phyloP scores from a whole-genome alignment of 2,113 vertebrate genomes.

The Coryphaenoides rupestris region DNA sequence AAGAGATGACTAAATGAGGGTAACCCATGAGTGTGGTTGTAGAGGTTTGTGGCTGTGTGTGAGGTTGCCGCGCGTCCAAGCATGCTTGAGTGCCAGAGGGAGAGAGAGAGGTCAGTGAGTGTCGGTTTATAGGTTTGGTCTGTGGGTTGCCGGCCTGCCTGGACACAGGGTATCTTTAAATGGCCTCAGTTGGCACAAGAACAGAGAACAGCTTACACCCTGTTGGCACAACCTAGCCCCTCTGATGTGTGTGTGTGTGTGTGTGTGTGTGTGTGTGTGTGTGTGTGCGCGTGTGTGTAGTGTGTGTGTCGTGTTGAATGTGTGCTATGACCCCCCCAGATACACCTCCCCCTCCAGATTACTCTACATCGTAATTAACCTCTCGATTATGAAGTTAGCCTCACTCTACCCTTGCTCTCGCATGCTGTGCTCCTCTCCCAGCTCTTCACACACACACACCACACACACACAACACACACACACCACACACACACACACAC shows the following conservation, averaged over 20 bases:
- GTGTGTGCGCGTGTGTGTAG: slow-evolving; percentile 3
- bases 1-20: too few relatives aligned
- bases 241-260: neutral
- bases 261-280: neutral
- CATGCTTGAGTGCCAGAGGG: neutral
- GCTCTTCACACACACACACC: too few relatives aligned
- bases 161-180: neutral
- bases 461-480: neutral
- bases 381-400: slow-evolving; percentile 52
- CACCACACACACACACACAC: neutral
- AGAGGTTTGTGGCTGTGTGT: too few relatives aligned
- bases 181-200: neutral
- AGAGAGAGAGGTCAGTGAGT: neutral
- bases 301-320: neutral
- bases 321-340: neutral
- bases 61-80: too few relatives aligned
- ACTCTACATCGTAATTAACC: slow-evolving; percentile 44
- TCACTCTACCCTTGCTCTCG: slow-evolving; percentile 24
- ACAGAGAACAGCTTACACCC: slow-evolving; percentile 4
- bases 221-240: neutral
- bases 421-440: too few relatives aligned
- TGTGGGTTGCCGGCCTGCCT: slow-evolving; percentile 5
- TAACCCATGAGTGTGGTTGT: too few relatives aligned
- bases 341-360: slow-evolving; percentile 5
- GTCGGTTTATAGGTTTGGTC: neutral